Evolutionary conservation across 2,888 invertebrate genomes (phyloP).

Genomic region (Ophion ellenae): DNA sequence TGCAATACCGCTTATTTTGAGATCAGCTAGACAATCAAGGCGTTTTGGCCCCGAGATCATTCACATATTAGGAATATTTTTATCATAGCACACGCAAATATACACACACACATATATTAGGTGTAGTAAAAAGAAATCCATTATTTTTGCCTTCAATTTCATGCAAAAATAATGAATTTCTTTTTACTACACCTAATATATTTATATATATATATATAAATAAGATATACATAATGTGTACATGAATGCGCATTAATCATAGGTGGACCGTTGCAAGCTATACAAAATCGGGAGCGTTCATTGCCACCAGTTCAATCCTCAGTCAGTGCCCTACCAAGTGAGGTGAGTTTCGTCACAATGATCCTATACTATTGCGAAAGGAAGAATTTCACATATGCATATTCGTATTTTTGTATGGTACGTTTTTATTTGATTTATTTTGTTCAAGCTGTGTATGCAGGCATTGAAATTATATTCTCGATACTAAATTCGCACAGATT

Average conservation of each 20-base stretch:
- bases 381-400: neutral
- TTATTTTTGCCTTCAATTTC: too few relatives aligned
- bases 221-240: neutral
- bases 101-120: too few relatives aligned
- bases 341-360: neutral
- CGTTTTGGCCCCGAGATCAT: too few relatives aligned
- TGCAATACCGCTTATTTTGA: too few relatives aligned
- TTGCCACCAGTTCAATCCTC: neutral
- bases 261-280: slow-evolving; percentile 4
- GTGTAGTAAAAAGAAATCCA: too few relatives aligned
- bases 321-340: neutral
- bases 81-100: too few relatives aligned
- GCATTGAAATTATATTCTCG: neutral
- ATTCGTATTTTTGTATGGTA: neutral
- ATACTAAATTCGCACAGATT: neutral
- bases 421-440: too few relatives aligned
- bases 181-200: too few relatives aligned
- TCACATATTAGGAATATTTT: too few relatives aligned
- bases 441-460: too few relatives aligned
- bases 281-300: neutral
- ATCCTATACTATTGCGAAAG: neutral
- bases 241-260: neutral
- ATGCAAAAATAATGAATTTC: too few relatives aligned
- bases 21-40: too few relatives aligned
- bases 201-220: neutral